These are phyloP conservation scores for Oasisia sp. DNA, from an alignment of 2,888 invertebrate genomes.

Conservation along the genomic window DNA sequence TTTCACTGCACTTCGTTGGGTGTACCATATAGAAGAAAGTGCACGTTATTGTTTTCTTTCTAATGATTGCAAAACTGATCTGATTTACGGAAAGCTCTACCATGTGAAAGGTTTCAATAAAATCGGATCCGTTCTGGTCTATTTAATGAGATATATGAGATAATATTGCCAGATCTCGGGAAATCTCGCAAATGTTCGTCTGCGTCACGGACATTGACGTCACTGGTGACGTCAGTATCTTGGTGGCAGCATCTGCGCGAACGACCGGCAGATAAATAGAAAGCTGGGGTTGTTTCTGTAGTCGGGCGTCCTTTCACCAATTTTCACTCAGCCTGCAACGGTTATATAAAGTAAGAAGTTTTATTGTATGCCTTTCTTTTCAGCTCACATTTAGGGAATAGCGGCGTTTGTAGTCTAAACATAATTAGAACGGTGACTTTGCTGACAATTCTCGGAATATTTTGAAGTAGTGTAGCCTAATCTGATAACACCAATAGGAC, in stretches of 20 bases:
- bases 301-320: neutral
- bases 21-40: neutral
- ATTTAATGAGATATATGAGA: neutral
- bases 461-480: neutral
- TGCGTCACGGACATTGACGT: conserved; percentile 6
- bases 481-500: neutral
- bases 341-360: neutral
- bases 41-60: neutral
- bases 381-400: no score
- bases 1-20: neutral
- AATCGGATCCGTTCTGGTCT: neutral
- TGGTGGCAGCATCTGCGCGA: neutral
- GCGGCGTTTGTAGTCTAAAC: no score
- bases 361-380: neutral
- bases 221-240: neutral
- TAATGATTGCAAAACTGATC: neutral
- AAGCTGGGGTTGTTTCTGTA: neutral
- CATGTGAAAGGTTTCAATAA: neutral
- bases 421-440: no score
- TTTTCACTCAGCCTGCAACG: neutral
- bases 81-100: neutral
- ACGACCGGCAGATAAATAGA: neutral
- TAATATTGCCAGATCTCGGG: neutral
- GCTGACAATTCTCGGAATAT: neutral
- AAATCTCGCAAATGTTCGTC: neutral